A percentile compares a stretch with the other conserved stretches of the same genome.
These are phyloP conservation scores for Pteropus alecto DNA, from an alignment of 2,113 vertebrate genomes.

Conservation along the genomic window DNA sequence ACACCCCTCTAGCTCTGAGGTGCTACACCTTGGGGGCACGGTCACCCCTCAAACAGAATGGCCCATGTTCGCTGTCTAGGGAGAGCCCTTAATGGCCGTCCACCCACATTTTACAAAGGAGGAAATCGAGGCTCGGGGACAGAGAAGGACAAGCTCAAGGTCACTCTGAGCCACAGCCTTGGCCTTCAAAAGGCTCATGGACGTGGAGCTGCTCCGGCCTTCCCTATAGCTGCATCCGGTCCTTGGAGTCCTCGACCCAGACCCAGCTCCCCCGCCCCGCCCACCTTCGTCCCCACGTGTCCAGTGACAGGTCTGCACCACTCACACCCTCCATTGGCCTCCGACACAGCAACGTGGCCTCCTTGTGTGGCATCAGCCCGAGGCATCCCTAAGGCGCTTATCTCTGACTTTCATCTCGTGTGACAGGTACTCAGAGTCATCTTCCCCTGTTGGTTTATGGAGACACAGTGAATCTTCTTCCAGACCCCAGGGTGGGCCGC, in stretches of 20 bases:
- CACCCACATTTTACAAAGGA: neutral
- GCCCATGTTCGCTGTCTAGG: rapidly evolving
- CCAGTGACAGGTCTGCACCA: neutral
- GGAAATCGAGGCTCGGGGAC: neutral
- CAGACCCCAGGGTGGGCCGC: neutral
- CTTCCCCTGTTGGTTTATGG: neutral
- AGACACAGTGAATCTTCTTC: neutral
- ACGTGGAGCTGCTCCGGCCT: rapidly evolving
- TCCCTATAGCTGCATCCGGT: neutral
- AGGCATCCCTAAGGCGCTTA: neutral
- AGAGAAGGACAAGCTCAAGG: neutral
- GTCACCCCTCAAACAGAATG: neutral
- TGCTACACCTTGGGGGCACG: neutral
- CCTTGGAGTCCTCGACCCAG: neutral
- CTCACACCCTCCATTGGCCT: neutral
- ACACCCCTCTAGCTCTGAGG: neutral
- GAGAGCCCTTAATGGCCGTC: neutral
- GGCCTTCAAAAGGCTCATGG: neutral
- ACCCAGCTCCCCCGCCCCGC: neutral
- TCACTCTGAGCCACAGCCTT: neutral
- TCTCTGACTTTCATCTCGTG: neutral
- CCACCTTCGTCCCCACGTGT: neutral
- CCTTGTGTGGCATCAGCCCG: neutral
- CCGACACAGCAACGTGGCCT: neutral
- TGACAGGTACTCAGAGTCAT: neutral